Percentiles rank a stretch among this genome's conserved stretches.
Conservation (phyloP, 2,113 vertebrate species). For the Barbus barbus region DNA sequence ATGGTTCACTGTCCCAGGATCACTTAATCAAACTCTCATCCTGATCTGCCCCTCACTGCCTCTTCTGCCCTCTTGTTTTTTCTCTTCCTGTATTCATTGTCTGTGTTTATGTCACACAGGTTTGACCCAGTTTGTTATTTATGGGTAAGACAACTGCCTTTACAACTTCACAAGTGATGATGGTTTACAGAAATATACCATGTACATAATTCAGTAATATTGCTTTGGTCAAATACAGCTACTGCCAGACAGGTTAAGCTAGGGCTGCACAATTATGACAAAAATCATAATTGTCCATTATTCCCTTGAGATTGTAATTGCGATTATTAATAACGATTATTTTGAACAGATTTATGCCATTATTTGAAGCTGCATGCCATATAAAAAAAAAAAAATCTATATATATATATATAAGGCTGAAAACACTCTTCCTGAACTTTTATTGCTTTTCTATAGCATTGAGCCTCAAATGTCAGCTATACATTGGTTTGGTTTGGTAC, state of each 20-base stretch:
- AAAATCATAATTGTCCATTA: too few species aligned
- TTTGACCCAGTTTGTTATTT: constrained; percentile 14
- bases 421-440: too few species aligned
- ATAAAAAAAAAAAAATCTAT: too few species aligned
- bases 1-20: constrained; percentile 35
- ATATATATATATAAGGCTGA: too few species aligned
- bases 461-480: too few species aligned
- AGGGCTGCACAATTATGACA: too few species aligned
- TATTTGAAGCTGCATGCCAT: too few species aligned
- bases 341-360: too few species aligned
- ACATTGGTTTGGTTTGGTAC: too few species aligned
- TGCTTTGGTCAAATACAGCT: background rate
- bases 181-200: background rate
- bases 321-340: too few species aligned
- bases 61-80: background rate
- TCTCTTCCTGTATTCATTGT: constrained; percentile 8
- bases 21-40: constrained; percentile 21
- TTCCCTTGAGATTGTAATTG: too few species aligned
- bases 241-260: background rate
- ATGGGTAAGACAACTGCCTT: background rate
- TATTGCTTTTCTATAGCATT: too few species aligned
- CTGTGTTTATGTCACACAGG: constrained; percentile 29
- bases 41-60: background rate
- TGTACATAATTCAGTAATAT: background rate
- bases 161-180: background rate